These are phyloP conservation scores for Drosophila setosimentum DNA, from an alignment of 2,888 invertebrate species.

Conservation along the genomic window DNA sequence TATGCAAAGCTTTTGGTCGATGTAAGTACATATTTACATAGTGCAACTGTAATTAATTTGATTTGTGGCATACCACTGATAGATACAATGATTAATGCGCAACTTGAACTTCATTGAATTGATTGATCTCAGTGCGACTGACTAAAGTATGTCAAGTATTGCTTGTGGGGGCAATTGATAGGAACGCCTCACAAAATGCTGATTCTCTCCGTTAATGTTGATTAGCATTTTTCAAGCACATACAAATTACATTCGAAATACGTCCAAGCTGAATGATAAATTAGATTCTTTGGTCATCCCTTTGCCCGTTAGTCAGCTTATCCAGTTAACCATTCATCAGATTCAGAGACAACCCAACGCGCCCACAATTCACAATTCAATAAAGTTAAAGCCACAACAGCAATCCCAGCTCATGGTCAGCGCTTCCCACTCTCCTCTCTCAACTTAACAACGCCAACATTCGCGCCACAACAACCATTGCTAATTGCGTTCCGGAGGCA, in stretches of 20 bases:
- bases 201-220: conserved; percentile 40
- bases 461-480: conserved; percentile 47
- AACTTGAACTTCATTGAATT: conserved; percentile 16
- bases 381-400: conserved; percentile 54
- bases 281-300: conserved; percentile 24
- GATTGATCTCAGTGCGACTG: conserved; percentile 27
- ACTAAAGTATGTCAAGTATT: conserved; percentile 30
- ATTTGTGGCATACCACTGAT: background rate
- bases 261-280: conserved; percentile 41
- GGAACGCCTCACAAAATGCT: conserved; percentile 20
- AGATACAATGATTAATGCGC: conserved; percentile 14
- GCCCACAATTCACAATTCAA: conserved; percentile 46
- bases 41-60: background rate
- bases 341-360: conserved; percentile 8
- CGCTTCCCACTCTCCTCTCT: background rate
- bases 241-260: background rate
- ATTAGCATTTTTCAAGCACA: conserved; percentile 45
- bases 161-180: conserved; percentile 15
- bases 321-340: conserved; percentile 55
- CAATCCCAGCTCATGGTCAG: conserved; percentile 35
- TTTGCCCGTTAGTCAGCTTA: conserved; percentile 15
- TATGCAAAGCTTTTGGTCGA: background rate
- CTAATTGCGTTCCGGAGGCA: conserved; percentile 67
- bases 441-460: background rate
- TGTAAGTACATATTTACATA: background rate